A percentile compares a stretch with the other conserved stretches of the same genome.
phyloP scores from a whole-genome alignment of 2,888 invertebrate genomes.

The Mesoligia furuncula region DNA sequence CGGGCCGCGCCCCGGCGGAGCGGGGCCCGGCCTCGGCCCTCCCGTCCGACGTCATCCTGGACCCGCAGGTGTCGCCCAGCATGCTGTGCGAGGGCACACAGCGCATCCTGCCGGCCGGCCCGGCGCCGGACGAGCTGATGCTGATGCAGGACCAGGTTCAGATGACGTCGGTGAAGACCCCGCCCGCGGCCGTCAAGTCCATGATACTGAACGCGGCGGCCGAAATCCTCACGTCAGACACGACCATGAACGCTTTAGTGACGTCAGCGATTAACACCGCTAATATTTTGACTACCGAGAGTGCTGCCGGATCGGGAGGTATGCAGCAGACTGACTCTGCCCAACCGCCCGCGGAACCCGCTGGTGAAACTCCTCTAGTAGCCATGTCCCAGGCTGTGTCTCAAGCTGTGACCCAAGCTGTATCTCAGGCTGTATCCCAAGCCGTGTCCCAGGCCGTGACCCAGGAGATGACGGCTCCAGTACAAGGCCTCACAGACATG shows the following conservation, averaged over 20 bases:
- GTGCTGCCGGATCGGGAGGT: constrained; percentile 69
- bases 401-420: constrained; percentile 87
- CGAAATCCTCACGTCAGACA: constrained; percentile 92
- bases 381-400: constrained; percentile 89
- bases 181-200: constrained; percentile 92
- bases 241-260: constrained; percentile 90
- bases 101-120: constrained; percentile 72
- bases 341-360: constrained; percentile 79
- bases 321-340: constrained; percentile 71
- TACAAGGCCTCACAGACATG: constrained; percentile 94
- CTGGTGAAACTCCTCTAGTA: constrained; percentile 81
- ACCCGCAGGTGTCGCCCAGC: constrained; percentile 91
- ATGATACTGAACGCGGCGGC: constrained; percentile 94
- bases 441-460: constrained; percentile 87
- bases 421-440: constrained; percentile 87
- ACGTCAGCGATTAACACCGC: constrained; percentile 90
- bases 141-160: constrained; percentile 83
- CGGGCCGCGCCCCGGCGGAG: constrained; percentile 79
- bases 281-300: constrained; percentile 84
- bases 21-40: constrained; percentile 78
- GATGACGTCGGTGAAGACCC: constrained; percentile 87
- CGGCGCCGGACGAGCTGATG: constrained; percentile 81
- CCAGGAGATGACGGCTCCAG: constrained; percentile 91
- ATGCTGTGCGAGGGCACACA: constrained; percentile 84
- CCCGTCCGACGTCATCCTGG: constrained; percentile 91